phyloP scores from a whole-genome alignment of 2,797 vertebrate genomes.

The Platyrinchus mystaceus region DNA sequence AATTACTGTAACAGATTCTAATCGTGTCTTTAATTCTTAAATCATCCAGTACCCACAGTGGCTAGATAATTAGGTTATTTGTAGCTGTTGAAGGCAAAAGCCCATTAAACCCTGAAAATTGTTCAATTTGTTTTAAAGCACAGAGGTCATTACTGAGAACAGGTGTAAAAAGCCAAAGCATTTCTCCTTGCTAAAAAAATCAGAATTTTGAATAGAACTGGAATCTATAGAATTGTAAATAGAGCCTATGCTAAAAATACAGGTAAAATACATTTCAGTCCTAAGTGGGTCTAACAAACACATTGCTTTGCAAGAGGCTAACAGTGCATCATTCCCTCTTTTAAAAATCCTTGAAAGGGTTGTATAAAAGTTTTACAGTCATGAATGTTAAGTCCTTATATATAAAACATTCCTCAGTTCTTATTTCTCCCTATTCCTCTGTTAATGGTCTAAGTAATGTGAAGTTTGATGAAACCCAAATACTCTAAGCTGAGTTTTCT shows the following conservation, averaged over 20 bases:
- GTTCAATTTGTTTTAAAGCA: slow-evolving; percentile 42
- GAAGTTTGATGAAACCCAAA: slow-evolving; percentile 15
- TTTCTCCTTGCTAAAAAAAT: background rate
- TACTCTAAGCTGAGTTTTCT: slow-evolving; percentile 20
- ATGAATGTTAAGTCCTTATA: background rate
- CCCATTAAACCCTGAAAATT: slow-evolving; percentile 30
- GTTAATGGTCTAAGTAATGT: background rate
- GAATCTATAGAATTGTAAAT: background rate
- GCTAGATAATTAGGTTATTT: slow-evolving; percentile 59
- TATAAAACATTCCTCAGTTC: background rate
- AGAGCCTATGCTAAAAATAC: background rate
- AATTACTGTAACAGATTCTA: slow-evolving; percentile 65
- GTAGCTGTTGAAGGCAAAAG: slow-evolving; percentile 52
- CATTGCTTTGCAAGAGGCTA: background rate
- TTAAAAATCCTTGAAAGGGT: background rate
- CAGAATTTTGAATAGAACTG: background rate
- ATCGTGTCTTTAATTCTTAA: slow-evolving; percentile 56
- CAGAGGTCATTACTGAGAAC: slow-evolving; percentile 10
- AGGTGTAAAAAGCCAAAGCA: background rate
- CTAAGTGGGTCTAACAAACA: background rate
- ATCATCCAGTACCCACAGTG: slow-evolving; percentile 24
- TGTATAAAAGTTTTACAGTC: background rate
- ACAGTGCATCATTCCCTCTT: background rate
- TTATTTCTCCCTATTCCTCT: background rate
- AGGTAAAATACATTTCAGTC: background rate